Evolutionary conservation across 2,888 invertebrate genomes (phyloP).

Genomic region (Drosophila koepferae): DNA sequence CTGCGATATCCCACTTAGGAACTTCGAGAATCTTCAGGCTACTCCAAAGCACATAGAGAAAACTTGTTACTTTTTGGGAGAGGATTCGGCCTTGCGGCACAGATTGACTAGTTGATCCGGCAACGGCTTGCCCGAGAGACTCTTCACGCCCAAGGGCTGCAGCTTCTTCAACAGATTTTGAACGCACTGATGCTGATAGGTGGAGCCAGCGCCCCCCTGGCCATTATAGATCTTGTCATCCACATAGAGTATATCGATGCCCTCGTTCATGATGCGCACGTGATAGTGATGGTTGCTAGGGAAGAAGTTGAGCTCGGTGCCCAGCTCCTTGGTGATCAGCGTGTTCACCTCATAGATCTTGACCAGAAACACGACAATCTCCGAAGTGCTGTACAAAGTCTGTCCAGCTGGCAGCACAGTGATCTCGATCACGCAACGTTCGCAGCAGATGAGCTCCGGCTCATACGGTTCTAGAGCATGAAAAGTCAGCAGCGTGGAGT

Average conservation of each 20-base stretch:
- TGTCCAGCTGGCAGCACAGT: conserved; percentile 59
- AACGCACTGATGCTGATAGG: conserved; percentile 50
- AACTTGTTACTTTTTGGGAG: conserved; percentile 7
- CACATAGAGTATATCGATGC: conserved; percentile 61
- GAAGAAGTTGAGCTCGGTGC: conserved; percentile 60
- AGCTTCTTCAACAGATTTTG: conserved; percentile 49
- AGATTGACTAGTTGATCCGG: conserved; percentile 39
- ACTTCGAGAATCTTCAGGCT: background rate
- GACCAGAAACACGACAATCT: conserved; percentile 54
- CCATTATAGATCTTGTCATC: conserved; percentile 48
- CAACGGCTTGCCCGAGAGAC: conserved; percentile 50
- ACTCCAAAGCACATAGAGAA: background rate
- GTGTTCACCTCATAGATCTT: conserved; percentile 47
- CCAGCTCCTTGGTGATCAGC: conserved; percentile 62
- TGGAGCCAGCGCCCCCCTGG: background rate
- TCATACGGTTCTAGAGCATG: conserved; percentile 59
- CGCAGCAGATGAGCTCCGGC: conserved; percentile 64
- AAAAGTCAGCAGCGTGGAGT: conserved; percentile 50
- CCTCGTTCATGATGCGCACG: conserved; percentile 54
- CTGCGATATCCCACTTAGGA: background rate
- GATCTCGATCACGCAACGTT: conserved; percentile 52
- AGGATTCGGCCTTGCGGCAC: conserved; percentile 38
- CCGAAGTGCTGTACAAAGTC: conserved; percentile 39
- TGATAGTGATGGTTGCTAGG: conserved; percentile 63
- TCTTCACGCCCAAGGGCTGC: conserved; percentile 41